A percentile compares a stretch with the other conserved stretches of the same genome.
phyloP scores from a whole-genome alignment of 1,140 invertebrate species.

The Pissodes strobi region DNA sequence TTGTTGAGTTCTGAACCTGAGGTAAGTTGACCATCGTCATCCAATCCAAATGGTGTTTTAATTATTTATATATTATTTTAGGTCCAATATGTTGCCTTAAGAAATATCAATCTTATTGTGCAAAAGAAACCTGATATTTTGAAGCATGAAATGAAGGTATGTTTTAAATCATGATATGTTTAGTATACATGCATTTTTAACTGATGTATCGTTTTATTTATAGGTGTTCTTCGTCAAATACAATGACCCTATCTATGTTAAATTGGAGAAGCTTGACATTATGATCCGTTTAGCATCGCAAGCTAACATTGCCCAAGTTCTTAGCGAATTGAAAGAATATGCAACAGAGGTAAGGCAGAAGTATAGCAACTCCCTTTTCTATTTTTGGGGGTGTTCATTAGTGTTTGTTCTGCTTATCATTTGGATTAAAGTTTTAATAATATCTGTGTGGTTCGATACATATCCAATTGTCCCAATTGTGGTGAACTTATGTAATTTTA shows the following conservation, averaged over 20 bases:
- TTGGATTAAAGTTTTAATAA: too few species aligned
- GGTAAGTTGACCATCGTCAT: constrained; percentile 29
- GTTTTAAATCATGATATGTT: neutral
- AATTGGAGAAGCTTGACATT: constrained; percentile 98
- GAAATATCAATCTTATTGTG: constrained; percentile 99
- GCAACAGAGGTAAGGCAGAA: constrained; percentile 85
- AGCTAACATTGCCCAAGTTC: constrained; percentile 96
- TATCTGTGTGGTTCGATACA: too few species aligned
- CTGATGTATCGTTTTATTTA: constrained; percentile 45
- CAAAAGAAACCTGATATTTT: constrained; percentile 98
- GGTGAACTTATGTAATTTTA: too few species aligned
- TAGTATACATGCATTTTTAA: too few species aligned
- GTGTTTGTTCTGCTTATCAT: too few species aligned
- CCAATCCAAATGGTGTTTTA: too few species aligned
- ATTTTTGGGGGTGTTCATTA: too few species aligned
- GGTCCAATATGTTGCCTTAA: constrained; percentile 96
- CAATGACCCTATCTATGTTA: constrained; percentile 99
- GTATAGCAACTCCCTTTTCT: too few species aligned
- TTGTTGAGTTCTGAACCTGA: constrained; percentile 97
- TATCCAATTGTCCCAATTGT: too few species aligned
- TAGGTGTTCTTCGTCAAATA: constrained; percentile 99
- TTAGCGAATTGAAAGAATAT: constrained; percentile 98
- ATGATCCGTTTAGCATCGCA: constrained; percentile 99
- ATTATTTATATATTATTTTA: constrained; percentile 3
- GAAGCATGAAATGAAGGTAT: constrained; percentile 99